A percentile compares a stretch with the other conserved stretches of the same genome.
Evolutionary conservation across 2,797 vertebrate genomes (phyloP).

Genomic region (Sebastes glaucus): DNA sequence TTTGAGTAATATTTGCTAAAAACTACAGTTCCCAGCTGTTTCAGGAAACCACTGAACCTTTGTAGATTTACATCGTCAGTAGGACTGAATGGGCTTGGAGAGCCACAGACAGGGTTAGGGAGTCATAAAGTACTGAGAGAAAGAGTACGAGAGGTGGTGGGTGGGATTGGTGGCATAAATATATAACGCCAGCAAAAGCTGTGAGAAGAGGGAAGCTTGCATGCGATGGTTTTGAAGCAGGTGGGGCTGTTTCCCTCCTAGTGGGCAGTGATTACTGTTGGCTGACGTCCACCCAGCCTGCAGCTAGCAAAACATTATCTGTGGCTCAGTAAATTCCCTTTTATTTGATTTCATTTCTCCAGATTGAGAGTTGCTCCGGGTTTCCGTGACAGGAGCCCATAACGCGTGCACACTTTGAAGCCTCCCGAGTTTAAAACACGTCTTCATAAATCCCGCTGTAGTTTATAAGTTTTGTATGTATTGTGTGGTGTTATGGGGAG

Average conservation of each 20-base stretch:
- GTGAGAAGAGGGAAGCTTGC: conserved; percentile 50
- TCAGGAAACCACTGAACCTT: neutral
- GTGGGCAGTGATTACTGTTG: conserved; percentile 78
- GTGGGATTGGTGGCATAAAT: conserved; percentile 26
- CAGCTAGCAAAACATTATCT: conserved; percentile 81
- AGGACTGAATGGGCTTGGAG: neutral
- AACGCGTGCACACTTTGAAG: conserved; percentile 30
- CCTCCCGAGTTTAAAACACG: conserved; percentile 50
- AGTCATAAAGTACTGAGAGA: neutral
- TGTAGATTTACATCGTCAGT: neutral
- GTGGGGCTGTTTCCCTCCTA: conserved; percentile 65
- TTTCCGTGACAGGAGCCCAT: conserved; percentile 53
- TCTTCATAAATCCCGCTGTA: conserved; percentile 55
- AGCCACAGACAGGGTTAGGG: neutral
- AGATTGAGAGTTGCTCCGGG: conserved; percentile 28
- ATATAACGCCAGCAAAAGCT: conserved; percentile 20
- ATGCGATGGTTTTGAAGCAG: conserved; percentile 63
- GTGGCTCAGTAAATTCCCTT: conserved; percentile 73
- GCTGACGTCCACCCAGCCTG: conserved; percentile 74
- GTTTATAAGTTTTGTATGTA: conserved; percentile 51
- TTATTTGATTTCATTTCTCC: conserved; percentile 68
- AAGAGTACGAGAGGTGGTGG: neutral
- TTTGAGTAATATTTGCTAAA: neutral
- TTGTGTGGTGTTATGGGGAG: conserved; percentile 29
- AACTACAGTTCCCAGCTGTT: neutral